phyloP scores from a whole-genome alignment of 2,113 vertebrate genomes.

The Neomonachus schauinslandi region DNA sequence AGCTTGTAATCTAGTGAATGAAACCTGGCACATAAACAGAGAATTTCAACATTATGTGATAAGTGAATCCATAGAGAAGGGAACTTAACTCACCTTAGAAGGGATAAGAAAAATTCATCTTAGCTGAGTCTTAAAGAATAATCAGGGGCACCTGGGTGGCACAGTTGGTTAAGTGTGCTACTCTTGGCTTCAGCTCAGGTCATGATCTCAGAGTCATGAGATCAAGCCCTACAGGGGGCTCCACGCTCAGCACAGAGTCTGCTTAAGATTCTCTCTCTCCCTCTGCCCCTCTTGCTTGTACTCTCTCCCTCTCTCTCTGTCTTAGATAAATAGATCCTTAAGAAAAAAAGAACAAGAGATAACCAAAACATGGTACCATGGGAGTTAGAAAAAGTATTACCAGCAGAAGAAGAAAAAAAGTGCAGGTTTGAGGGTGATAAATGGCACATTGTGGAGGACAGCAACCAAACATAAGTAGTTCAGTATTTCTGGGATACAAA shows the following conservation, averaged over 20 bases:
- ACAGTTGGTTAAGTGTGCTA: background rate
- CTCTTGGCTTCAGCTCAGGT: background rate
- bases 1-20: background rate
- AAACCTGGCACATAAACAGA: background rate
- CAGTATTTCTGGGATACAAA: background rate
- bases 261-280: background rate
- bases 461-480: background rate
- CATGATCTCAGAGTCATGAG: background rate
- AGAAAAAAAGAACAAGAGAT: background rate
- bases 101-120: background rate
- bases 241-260: background rate
- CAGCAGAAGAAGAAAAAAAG: background rate
- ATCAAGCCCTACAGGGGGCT: background rate
- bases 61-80: background rate
- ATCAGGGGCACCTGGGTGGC: background rate
- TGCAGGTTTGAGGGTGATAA: background rate
- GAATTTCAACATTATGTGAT: background rate
- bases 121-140: background rate
- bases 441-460: background rate
- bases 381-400: background rate
- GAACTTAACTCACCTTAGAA: background rate
- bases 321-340: background rate
- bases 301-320: background rate
- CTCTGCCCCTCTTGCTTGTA: background rate
- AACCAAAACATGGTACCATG: background rate